Percentiles rank a stretch among this genome's conserved stretches.
Conservation (phyloP, 2,888 invertebrate genomes). For the Gisinianus flammeolus region DNA sequence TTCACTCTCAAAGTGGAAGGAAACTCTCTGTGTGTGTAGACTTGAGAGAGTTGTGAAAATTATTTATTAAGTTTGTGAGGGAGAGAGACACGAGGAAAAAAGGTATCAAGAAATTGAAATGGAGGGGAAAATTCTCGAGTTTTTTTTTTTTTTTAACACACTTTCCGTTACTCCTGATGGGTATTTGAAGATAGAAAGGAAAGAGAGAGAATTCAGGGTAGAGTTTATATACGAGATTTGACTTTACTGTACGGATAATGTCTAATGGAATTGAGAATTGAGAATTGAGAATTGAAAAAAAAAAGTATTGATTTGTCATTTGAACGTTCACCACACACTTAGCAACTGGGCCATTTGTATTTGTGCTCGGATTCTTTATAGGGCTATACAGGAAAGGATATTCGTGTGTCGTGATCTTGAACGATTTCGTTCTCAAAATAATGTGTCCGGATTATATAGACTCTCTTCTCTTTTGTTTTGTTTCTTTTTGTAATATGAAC, state of each 20-base stretch:
- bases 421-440: background rate
- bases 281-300: conserved; percentile 1
- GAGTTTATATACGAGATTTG: no score
- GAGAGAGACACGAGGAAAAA: background rate
- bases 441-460: background rate
- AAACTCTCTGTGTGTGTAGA: background rate
- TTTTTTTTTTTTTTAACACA: no score
- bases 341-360: no score
- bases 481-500: background rate
- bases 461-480: background rate
- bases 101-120: background rate
- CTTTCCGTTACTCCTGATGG: no score
- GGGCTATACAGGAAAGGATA: background rate
- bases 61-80: background rate
- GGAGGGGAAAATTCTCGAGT: no score
- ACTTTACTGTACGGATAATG: background rate
- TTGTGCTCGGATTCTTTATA: background rate
- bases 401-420: background rate
- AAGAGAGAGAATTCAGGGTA: background rate
- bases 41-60: background rate
- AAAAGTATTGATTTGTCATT: conserved; percentile 16
- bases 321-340: background rate
- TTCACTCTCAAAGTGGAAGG: no score
- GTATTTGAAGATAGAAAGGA: background rate
- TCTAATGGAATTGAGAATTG: conserved; percentile 6